Conservation (phyloP, 1,140 invertebrate genomes). For the Aphis craccivora region DNA sequence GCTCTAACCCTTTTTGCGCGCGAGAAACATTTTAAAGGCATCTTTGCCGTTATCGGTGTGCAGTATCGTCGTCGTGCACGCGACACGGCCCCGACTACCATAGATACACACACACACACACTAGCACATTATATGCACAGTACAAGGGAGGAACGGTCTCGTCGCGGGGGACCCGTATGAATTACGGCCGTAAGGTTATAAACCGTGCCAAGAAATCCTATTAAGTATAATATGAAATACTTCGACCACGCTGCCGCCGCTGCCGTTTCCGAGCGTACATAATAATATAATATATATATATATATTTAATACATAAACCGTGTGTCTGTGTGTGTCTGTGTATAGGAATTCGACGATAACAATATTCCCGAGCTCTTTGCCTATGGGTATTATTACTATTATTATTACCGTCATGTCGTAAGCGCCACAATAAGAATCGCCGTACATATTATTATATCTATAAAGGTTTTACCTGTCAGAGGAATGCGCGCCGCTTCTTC, state of each 20-base stretch:
- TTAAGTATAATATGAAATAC: constrained; percentile 57
- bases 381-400: constrained; percentile 5
- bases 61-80: constrained; percentile 26
- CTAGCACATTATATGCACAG: background rate
- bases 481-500: background rate
- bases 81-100: background rate
- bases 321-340: background rate
- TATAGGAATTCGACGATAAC: constrained; percentile 42
- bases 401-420: constrained; percentile 21
- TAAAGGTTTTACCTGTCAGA: constrained; percentile 1
- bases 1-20: constrained; percentile 43
- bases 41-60: constrained; percentile 47
- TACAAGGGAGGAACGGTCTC: background rate
- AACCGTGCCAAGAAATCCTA: constrained; percentile 57
- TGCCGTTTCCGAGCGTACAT: background rate
- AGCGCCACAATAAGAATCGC: constrained; percentile 2
- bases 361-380: constrained; percentile 24
- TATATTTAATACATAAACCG: no score
- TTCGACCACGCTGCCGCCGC: constrained; percentile 20
- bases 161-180: constrained; percentile 28
- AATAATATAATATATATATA: background rate
- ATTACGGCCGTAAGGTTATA: constrained; percentile 55
- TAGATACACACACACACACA: background rate
- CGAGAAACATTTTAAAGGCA: constrained; percentile 54
- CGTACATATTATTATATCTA: background rate